Evolutionary conservation across 1,140 invertebrate species (phyloP).

Genomic region (Xylocopa sonorina): DNA sequence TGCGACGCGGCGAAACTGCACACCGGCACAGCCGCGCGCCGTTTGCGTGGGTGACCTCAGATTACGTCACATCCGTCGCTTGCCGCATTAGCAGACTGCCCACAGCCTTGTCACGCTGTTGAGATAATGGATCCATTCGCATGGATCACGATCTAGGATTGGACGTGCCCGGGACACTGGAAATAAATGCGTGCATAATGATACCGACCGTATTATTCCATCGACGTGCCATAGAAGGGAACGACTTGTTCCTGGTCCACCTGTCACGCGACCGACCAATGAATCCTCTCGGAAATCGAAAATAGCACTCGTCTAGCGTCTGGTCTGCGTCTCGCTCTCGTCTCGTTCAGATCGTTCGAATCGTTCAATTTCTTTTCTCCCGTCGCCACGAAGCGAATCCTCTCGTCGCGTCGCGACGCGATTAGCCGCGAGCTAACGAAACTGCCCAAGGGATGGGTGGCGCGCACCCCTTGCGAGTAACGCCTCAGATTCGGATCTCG

Average conservation of each 20-base stretch:
- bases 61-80: conserved; percentile 81
- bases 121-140: conserved; percentile 81
- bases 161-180: conserved; percentile 75
- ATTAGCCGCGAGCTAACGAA: too few species aligned
- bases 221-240: conserved; percentile 51
- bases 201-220: conserved; percentile 69
- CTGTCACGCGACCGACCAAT: conserved; percentile 45
- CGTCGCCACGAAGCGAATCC: too few species aligned
- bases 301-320: not conserved
- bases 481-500: too few species aligned
- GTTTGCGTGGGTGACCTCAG: conserved; percentile 80
- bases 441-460: too few species aligned
- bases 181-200: conserved; percentile 78
- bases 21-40: conserved; percentile 50
- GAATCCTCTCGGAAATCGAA: conserved; percentile 15
- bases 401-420: too few species aligned
- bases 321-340: not conserved
- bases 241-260: conserved; percentile 55
- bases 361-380: too few species aligned
- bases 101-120: conserved; percentile 80
- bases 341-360: not conserved
- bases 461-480: too few species aligned
- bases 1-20: conserved; percentile 33
- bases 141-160: conserved; percentile 78
- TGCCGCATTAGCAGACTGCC: conserved; percentile 78